Evolutionary conservation across 2,113 vertebrate genomes (phyloP), one percentile per base, ranked within the genome.

Genomic region (Esox niger): DNA sequence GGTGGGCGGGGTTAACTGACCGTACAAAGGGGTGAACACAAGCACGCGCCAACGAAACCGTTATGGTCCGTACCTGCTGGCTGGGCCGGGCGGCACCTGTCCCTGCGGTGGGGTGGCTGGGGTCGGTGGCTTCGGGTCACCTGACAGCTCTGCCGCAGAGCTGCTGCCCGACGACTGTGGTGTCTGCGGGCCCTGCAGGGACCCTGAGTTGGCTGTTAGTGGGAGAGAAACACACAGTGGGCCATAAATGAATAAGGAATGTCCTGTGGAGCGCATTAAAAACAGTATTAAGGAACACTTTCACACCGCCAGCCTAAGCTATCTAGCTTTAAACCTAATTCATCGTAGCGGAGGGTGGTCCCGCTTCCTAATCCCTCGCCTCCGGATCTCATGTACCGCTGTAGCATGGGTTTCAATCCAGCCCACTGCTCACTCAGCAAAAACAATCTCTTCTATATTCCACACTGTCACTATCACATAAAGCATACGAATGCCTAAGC

Each of bases 91-190:
- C 33, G 94, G 92, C 91, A 95, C 93, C 80, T 96, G 96, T 79
- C 94, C 93, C 60, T 95, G 94, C 64, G 96, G 95, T 69, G 96
- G 96, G 76, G 94, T 95, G 78, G 93, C 93, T 56, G 95, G 95
- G 35, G 95, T 98, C 55, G 96, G 95, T 0, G 95, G 95, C 81
- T 98, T 96, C 91, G 95, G 90, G 78, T 98, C 96, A 0, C 92
- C 91, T 13, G 90, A 90, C 72, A 93, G 91, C 86, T 98, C 96
- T 5, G 93, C 91, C 86, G 94, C 93, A 21, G 95, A 96, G 79
- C 95, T 96, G 87, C 95, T 95, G 85, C 94, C 93, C 1, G 95
- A 95, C 27, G 96, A 98, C 79, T 96, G 96, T 2, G 95, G 96
- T 1, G 95, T 98, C 87, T 97, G 95, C 1, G 96, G 96, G 64